Conservation (phyloP, 1,140 invertebrate species). For the Probaryconus sp. region DNA sequence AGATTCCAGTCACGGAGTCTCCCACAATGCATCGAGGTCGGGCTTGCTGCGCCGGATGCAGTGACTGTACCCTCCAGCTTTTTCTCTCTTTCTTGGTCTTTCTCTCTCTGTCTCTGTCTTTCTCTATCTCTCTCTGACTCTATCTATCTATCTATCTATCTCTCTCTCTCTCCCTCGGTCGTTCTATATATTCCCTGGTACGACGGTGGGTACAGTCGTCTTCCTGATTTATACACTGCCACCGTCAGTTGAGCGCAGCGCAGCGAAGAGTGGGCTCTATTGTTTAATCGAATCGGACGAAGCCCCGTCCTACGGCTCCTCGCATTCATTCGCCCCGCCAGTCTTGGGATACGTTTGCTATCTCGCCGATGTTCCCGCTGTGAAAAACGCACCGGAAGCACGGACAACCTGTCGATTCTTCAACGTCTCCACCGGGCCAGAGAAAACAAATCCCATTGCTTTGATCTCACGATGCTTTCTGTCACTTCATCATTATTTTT, state of each 20-base stretch:
- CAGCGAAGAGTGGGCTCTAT: slow-evolving; percentile 68
- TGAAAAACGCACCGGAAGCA: slow-evolving; percentile 54
- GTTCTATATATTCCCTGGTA: slow-evolving; percentile 63
- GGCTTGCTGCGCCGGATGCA: slow-evolving; percentile 71
- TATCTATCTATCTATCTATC: no score
- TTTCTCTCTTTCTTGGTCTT: no score
- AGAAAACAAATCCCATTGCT: no score
- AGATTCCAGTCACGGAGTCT: slow-evolving; percentile 75
- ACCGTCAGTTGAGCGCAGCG: slow-evolving; percentile 67
- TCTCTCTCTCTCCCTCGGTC: slow-evolving; percentile 55
- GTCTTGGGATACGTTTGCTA: slow-evolving; percentile 26
- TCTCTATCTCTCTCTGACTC: no score
- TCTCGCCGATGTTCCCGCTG: slow-evolving; percentile 15
- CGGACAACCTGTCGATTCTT: slow-evolving; percentile 49
- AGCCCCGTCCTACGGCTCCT: slow-evolving; percentile 27
- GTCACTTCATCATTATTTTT: no score
- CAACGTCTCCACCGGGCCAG: slow-evolving; percentile 1
- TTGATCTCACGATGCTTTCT: no score
- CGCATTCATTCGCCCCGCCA: slow-evolving; percentile 42
- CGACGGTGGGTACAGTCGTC: slow-evolving; percentile 71
- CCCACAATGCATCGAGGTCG: slow-evolving; percentile 75
- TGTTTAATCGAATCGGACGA: slow-evolving; percentile 72
- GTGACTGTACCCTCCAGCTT: slow-evolving; percentile 64
- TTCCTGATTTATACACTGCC: slow-evolving; percentile 77
- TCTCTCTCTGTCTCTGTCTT: no score